A percentile compares a stretch with the other conserved stretches of the same genome.
Evolutionary conservation across 2,113 vertebrate species (phyloP).

Genomic region (Psophia crepitans): DNA sequence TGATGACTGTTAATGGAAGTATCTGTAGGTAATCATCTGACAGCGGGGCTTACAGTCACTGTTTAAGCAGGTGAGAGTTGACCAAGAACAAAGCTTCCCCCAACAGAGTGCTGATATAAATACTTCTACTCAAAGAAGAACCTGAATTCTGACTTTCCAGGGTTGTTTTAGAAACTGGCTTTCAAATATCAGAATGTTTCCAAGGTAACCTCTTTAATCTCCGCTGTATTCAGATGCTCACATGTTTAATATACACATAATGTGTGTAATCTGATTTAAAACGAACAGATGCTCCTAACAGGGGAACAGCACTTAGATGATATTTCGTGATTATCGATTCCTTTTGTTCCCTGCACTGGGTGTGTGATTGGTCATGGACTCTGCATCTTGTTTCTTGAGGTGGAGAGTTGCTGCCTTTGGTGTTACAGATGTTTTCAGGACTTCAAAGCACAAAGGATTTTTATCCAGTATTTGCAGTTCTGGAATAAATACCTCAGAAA

Average conservation of each 20-base stretch:
- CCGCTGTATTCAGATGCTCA: not conserved
- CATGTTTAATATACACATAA: not conserved
- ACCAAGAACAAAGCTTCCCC: not conserved
- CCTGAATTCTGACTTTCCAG: not conserved
- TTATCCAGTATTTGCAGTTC: not conserved
- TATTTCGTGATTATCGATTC: not conserved
- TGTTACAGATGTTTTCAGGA: not conserved
- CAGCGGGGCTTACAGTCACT: not conserved
- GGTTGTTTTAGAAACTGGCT: not conserved
- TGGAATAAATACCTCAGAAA: not conserved
- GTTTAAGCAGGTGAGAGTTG: not conserved
- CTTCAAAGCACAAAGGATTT: not conserved
- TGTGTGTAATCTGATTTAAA: not conserved
- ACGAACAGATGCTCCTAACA: not conserved
- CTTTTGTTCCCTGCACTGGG: not conserved
- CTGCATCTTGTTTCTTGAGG: not conserved
- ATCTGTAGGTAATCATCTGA: not conserved
- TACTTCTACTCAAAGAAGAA: not conserved
- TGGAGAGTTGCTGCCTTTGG: not conserved
- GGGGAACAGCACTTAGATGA: not conserved
- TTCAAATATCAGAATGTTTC: constrained; percentile 2
- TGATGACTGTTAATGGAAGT: not conserved
- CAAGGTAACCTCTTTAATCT: constrained; percentile 26
- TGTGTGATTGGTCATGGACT: not conserved
- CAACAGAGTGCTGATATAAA: not conserved